phyloP scores from a whole-genome alignment of 2,888 invertebrate species.

The Pammene aurita region DNA sequence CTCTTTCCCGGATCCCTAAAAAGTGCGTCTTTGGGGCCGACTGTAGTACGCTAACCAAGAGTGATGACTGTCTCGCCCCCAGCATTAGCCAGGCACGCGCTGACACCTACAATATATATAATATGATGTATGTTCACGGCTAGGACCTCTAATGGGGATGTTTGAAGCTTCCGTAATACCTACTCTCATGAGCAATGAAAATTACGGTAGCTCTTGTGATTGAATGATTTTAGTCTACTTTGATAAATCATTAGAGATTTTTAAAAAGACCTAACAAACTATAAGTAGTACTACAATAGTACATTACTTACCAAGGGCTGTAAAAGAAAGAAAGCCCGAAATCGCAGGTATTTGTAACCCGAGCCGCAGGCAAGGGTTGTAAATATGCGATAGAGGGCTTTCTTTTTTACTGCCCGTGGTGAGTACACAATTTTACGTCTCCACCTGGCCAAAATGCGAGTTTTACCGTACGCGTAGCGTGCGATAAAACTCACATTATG shows the following conservation, averaged over 20 bases:
- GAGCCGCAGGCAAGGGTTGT: no score
- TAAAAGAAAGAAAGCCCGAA: no score
- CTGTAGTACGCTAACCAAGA: constrained; percentile 73
- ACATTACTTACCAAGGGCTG: no score
- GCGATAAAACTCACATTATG: no score
- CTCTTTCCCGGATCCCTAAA: constrained; percentile 48
- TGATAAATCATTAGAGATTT: no score
- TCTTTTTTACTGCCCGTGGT: no score
- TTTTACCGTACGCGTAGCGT: no score
- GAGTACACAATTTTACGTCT: no score
- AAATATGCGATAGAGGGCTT: no score
- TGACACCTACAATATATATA: constrained; percentile 50
- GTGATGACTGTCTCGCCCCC: constrained; percentile 75
- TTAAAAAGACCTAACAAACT: no score
- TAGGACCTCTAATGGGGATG: constrained; percentile 17
- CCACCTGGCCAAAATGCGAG: no score
- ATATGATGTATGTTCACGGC: constrained; percentile 26
- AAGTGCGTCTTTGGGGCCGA: constrained; percentile 70
- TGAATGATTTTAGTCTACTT: background rate
- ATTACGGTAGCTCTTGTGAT: background rate
- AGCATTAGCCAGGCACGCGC: constrained; percentile 69
- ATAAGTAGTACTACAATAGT: background rate
- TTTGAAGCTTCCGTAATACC: constrained; percentile 12
- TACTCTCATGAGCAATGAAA: background rate
- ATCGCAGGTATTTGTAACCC: no score